phyloP scores from a whole-genome alignment of 1,140 invertebrate genomes.

The Drosophila virilis region DNA sequence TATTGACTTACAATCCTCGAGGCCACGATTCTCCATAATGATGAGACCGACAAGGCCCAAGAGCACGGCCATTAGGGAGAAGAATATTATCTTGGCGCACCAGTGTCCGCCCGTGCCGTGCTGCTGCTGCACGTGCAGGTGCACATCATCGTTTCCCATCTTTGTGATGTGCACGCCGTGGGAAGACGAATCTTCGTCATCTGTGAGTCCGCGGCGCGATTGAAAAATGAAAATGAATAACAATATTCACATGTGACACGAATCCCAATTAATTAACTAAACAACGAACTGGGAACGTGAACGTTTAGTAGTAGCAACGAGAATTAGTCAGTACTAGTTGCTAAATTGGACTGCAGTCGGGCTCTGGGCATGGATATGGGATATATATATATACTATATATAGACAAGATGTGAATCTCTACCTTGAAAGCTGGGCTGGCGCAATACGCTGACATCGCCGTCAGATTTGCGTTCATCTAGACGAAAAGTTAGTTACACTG shows the following conservation, averaged over 20 bases:
- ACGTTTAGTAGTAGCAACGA: conserved; percentile 17
- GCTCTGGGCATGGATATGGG: not conserved
- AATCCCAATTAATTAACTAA: conserved; percentile 19
- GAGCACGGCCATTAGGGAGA: conserved; percentile 89
- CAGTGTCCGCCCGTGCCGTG: conserved; percentile 90
- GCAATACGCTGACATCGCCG: conserved; percentile 73
- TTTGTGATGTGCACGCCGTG: conserved; percentile 84
- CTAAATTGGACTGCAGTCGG: conserved; percentile 30
- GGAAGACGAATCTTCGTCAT: conserved; percentile 80
- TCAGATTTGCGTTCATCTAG: conserved; percentile 81
- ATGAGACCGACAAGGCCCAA: conserved; percentile 90
- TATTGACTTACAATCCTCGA: conserved; percentile 88
- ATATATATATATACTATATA: conserved; percentile 1
- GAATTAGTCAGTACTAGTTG: conserved; percentile 29
- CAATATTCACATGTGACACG: conserved; percentile 24
- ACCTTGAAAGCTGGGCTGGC: conserved; percentile 83
- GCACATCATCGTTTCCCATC: conserved; percentile 85
- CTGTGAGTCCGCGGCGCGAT: conserved; percentile 4
- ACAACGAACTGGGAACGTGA: not conserved
- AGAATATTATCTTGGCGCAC: conserved; percentile 93
- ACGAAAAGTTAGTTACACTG: conserved; percentile 67
- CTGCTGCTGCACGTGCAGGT: conserved; percentile 91
- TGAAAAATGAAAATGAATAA: not conserved
- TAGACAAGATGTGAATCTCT: conserved; percentile 26
- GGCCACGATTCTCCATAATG: conserved; percentile 91